Conservation (phyloP, 2,113 vertebrate genomes). For the Meles meles region DNA sequence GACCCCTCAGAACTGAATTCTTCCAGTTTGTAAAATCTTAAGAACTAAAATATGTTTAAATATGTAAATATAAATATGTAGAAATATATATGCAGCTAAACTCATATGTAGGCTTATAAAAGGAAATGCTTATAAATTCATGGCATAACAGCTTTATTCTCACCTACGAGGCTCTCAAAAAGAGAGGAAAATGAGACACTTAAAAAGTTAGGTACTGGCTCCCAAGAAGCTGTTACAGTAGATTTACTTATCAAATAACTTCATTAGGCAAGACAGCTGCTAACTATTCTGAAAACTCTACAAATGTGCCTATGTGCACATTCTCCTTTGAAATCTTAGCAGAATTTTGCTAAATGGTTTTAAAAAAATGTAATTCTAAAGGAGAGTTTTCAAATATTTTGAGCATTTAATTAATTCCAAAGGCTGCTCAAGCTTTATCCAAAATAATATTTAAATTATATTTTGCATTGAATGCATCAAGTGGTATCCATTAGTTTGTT, state of each 20-base stretch:
- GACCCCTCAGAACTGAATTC: neutral
- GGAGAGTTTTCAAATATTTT: slow-evolving; percentile 19
- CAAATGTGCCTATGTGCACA: neutral
- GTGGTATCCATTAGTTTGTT: slow-evolving; percentile 30
- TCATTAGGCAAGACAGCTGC: neutral
- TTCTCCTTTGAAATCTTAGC: neutral
- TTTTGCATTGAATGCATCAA: slow-evolving; percentile 38
- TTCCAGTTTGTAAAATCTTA: neutral
- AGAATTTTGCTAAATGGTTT: neutral
- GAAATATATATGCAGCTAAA: neutral
- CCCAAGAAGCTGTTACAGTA: neutral
- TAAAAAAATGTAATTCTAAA: neutral
- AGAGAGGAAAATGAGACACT: neutral
- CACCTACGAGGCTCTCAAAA: neutral
- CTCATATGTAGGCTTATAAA: neutral
- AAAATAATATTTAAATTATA: slow-evolving; percentile 47
- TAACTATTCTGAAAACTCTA: neutral
- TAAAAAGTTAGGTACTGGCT: neutral
- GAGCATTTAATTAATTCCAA: slow-evolving; percentile 5
- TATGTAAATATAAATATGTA: neutral
- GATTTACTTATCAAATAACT: neutral
- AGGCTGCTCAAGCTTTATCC: neutral
- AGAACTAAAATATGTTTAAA: neutral
- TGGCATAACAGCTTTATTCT: neutral
- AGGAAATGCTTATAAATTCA: neutral